phyloP scores from a whole-genome alignment of 1,140 invertebrate species.

The Penaeus vannamei region DNA sequence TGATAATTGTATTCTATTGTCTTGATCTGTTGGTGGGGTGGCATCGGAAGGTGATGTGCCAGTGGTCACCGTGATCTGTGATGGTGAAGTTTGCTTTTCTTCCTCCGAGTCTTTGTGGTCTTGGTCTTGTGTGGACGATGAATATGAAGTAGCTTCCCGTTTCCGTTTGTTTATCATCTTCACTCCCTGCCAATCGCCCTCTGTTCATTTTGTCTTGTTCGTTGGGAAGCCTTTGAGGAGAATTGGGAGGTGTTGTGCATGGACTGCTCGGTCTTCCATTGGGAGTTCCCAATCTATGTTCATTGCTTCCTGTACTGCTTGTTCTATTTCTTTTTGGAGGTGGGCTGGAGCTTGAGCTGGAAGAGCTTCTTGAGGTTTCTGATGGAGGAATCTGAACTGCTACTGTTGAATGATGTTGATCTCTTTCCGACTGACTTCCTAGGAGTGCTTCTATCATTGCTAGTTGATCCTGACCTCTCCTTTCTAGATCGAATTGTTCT shows the following conservation, averaged over 20 bases:
- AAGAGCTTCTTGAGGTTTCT: neutral
- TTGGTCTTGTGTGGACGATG: constrained; percentile 31
- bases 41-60: constrained; percentile 39
- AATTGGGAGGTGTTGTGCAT: neutral
- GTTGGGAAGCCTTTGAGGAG: constrained; percentile 19
- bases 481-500: neutral
- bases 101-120: neutral
- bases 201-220: constrained; percentile 37
- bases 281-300: too few species aligned
- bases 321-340: neutral
- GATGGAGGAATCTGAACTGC: too few species aligned
- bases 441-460: neutral
- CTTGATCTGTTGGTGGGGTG: too few species aligned
- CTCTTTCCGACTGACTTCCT: neutral
- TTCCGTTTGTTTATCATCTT: constrained; percentile 41
- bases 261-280: neutral
- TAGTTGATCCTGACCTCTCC: neutral
- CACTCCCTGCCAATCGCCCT: constrained; percentile 43
- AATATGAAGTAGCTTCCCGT: constrained; percentile 22
- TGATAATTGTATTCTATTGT: too few species aligned
- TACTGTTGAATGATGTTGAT: neutral
- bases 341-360: neutral
- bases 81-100: constrained; percentile 34
- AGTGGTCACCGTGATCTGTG: constrained; percentile 53
- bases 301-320: too few species aligned